A percentile compares a stretch with the other conserved stretches of the same genome.
Conservation (phyloP, 1,140 invertebrate species). For the Sycophila sp. region DNA sequence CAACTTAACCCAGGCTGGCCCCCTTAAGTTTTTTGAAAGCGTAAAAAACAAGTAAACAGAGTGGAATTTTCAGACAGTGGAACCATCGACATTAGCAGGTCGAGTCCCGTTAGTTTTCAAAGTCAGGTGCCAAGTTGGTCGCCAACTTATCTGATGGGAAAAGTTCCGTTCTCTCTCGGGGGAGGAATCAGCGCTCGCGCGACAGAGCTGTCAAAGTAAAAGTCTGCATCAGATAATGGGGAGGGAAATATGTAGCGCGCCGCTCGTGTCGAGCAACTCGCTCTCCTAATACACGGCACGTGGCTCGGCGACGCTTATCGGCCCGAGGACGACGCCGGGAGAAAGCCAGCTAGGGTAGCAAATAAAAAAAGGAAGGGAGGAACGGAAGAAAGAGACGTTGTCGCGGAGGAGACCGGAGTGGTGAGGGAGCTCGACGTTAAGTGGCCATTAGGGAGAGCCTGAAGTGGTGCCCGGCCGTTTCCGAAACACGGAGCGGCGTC, state of each 20-base stretch:
- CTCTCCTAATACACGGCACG: slow-evolving; percentile 25
- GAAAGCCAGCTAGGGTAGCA: too few relatives aligned
- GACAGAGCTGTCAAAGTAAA: slow-evolving; percentile 30
- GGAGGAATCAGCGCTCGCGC: slow-evolving; percentile 18
- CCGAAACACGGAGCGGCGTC: slow-evolving; percentile 37
- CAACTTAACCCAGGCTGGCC: too few relatives aligned
- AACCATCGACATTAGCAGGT: neutral
- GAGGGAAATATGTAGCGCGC: slow-evolving; percentile 10
- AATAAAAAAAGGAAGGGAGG: neutral
- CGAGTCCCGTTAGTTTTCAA: slow-evolving; percentile 31
- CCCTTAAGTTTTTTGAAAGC: neutral
- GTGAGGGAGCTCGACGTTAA: slow-evolving; percentile 41
- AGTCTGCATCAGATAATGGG: slow-evolving; percentile 31
- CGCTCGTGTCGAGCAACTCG: neutral
- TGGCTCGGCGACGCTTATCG: slow-evolving; percentile 22
- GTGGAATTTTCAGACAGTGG: neutral
- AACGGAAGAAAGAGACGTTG: slow-evolving; percentile 42
- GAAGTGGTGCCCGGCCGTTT: slow-evolving; percentile 39
- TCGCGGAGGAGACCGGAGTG: neutral
- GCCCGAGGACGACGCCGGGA: neutral
- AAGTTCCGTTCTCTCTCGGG: neutral
- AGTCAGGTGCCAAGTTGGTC: slow-evolving; percentile 24
- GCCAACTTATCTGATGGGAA: slow-evolving; percentile 24
- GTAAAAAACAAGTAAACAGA: neutral
- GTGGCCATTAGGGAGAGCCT: slow-evolving; percentile 38